phyloP scores from a whole-genome alignment of 2,888 invertebrate genomes.

The Eurytoma adleriae region DNA sequence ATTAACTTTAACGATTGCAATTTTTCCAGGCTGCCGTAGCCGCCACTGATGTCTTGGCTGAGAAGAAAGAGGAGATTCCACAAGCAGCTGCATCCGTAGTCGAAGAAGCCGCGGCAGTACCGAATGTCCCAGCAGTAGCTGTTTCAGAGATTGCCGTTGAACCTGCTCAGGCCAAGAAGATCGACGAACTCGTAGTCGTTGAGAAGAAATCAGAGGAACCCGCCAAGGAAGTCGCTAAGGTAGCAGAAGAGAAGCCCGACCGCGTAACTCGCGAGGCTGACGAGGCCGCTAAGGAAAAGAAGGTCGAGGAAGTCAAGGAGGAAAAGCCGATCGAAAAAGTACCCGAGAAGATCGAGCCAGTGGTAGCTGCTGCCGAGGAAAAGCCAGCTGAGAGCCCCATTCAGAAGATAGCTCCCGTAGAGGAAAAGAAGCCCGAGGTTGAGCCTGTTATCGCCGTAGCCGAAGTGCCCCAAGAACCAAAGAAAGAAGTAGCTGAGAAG shows the following conservation, averaged over 20 bases:
- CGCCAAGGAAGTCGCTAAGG: constrained; percentile 62
- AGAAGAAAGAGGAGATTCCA: constrained; percentile 42
- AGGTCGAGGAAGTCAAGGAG: constrained; percentile 17
- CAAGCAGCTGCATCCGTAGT: constrained; percentile 31
- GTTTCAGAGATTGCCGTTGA: constrained; percentile 49
- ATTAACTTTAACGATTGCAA: not conserved
- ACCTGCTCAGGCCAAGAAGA: constrained; percentile 52
- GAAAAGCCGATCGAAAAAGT: constrained; percentile 13
- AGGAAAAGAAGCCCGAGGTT: constrained; percentile 49
- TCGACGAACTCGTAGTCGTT: constrained; percentile 46
- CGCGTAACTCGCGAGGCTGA: constrained; percentile 54
- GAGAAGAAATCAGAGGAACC: constrained; percentile 56
- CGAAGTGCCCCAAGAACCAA: constrained; percentile 38
- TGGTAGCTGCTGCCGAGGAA: constrained; percentile 27
- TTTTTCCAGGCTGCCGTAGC: constrained; percentile 23
- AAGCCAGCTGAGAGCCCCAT: constrained; percentile 29
- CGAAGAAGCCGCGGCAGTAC: constrained; percentile 15
- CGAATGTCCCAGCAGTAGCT: constrained; percentile 10
- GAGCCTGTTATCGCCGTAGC: constrained; percentile 35
- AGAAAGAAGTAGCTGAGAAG: constrained; percentile 39
- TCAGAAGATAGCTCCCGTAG: constrained; percentile 34
- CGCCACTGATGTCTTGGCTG: not conserved
- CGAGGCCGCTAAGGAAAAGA: constrained; percentile 44
- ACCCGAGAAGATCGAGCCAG: constrained; percentile 44
- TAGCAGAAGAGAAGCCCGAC: constrained; percentile 48